Conservation (phyloP, 2,113 vertebrate species). For the Corythornis cristatus region DNA sequence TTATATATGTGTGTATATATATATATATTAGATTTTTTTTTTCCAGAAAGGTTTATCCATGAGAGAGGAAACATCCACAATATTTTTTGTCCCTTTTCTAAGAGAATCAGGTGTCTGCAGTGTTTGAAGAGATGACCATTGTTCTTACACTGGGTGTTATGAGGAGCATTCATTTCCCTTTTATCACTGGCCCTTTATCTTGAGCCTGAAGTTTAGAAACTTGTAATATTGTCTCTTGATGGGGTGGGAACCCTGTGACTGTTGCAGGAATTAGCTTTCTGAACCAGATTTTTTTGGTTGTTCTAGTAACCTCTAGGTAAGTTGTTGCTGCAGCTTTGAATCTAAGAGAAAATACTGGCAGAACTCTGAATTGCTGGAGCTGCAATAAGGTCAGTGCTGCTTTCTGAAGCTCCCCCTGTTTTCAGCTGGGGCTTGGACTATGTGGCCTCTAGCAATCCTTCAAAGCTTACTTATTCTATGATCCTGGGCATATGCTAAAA, state of each 20-base stretch:
- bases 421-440: background rate
- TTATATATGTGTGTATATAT: too few species aligned
- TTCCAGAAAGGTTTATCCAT: background rate
- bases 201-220: background rate
- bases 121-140: background rate
- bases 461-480: background rate
- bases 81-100: background rate
- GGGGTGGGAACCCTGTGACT: accelerated
- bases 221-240: background rate
- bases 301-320: accelerated
- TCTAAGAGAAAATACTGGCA: background rate
- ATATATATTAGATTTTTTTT: background rate
- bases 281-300: background rate
- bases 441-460: background rate
- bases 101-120: background rate
- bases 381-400: background rate
- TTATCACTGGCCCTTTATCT: background rate
- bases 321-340: background rate
- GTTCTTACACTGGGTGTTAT: background rate
- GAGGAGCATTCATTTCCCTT: background rate
- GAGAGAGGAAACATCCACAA: background rate
- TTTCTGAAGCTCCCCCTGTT: background rate
- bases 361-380: background rate
- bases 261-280: background rate
- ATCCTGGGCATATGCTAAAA: background rate